Base-by-base conservation (phyloP, 2,888 invertebrate species). In the Peribatodes rhomboidaria region DNA sequence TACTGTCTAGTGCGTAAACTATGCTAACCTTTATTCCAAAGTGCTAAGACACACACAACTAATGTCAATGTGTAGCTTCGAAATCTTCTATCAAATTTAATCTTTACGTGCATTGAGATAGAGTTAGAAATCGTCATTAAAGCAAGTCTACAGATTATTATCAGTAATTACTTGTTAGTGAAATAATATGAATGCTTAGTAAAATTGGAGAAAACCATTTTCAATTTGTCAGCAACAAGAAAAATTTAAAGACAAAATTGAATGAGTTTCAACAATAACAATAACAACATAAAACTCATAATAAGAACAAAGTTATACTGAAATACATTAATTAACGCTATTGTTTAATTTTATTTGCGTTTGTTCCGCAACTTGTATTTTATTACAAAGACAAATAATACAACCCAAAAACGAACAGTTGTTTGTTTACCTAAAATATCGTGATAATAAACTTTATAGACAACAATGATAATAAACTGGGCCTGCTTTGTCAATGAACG, bases 391-490 rank as follows among this genome's bases (percentile, higher is more conserved):
- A 56, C 33, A 39, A 53, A 14, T 14, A 14, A 14, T 35, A 13
- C 53, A n/a, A 20, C 14, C 22, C 20, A n/a, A 22, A 39, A 20
- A 10, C 39, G 35, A 50, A 22, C 18, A 37, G n/a, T 39, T 52
- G 20, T 39, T 41, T 39, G 13, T 27, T 37, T 53, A 41, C 39
- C 7, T 27, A 37, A 50, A 13, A 41, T 41, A 39, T 53, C 39
- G 8, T 39, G 39, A 53, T 16, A 42, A 22, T 27, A 27, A 41
- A 18, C 54, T 42, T 53, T 52, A 31, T 11, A 54, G 16, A 42
- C 9, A 13, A 7, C 42, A 16, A 41, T 41, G 39, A 11, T 31
- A 41, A 54, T 54, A 41, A 54, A 54, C 14, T 39, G 39, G 7
- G 14, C 18, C n/a, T 42, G 31, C 20, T 9, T 41, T 37, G 47